Evolutionary conservation across 2,888 invertebrate species (phyloP).

Genomic region (Gonocerus acuteangulatus): DNA sequence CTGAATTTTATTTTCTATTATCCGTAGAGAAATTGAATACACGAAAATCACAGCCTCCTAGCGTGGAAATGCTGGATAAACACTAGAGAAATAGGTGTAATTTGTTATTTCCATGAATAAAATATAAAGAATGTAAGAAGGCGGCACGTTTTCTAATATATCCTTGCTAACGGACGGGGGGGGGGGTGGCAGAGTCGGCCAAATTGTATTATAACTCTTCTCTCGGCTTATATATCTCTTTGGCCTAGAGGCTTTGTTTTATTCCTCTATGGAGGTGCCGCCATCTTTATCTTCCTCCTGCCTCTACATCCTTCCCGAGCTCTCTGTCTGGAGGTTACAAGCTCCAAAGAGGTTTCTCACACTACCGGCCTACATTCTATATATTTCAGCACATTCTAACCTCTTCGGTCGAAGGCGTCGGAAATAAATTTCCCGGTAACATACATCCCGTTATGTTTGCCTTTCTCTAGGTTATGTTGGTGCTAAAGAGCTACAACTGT

Average conservation of each 20-base stretch:
- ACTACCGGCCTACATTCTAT: too few relatives aligned
- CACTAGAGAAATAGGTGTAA: background rate
- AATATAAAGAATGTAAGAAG: slow-evolving; percentile 2
- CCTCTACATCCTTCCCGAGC: slow-evolving; percentile 40
- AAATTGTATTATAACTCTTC: slow-evolving; percentile 19
- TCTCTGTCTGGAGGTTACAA: slow-evolving; percentile 42
- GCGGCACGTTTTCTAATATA: slow-evolving; percentile 18
- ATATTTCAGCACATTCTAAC: too few relatives aligned
- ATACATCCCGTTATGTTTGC: too few relatives aligned
- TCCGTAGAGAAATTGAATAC: too few relatives aligned
- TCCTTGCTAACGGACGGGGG: slow-evolving; percentile 13
- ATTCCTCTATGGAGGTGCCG: slow-evolving; percentile 19
- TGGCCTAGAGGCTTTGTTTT: background rate
- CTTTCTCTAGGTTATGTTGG: too few relatives aligned
- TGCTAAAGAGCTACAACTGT: too few relatives aligned
- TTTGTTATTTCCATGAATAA: slow-evolving; percentile 20
- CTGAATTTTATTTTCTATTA: too few relatives aligned
- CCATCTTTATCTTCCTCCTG: background rate
- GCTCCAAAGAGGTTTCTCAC: too few relatives aligned
- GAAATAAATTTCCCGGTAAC: too few relatives aligned
- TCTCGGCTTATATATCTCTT: background rate
- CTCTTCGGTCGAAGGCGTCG: too few relatives aligned
- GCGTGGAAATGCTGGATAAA: background rate
- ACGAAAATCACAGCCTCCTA: too few relatives aligned
- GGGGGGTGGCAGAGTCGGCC: background rate